A percentile compares a stretch with the other conserved stretches of the same genome.
phyloP scores from a whole-genome alignment of 2,113 vertebrate species.

The Nerophis ophidion region DNA sequence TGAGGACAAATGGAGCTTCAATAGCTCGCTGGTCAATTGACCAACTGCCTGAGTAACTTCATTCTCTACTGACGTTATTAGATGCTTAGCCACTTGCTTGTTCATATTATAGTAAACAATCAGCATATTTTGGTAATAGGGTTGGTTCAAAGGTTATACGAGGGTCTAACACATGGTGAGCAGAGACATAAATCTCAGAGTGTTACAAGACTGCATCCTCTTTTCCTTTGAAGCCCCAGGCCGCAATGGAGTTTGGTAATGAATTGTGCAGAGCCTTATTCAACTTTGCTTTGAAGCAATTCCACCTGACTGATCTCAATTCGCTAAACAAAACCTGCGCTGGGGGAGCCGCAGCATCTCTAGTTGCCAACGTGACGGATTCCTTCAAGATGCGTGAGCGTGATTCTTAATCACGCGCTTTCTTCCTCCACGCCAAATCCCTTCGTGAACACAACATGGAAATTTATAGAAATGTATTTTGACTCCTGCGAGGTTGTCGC shows the following conservation, averaged over 20 bases:
- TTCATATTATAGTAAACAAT: too few relatives aligned
- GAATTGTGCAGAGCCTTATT: constrained; percentile 51
- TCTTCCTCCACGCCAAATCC: constrained; percentile 15
- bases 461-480: neutral
- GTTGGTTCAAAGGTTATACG: too few relatives aligned
- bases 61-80: too few relatives aligned
- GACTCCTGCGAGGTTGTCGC: neutral
- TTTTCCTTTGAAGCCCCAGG: constrained; percentile 47
- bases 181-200: constrained; percentile 21
- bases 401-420: constrained; percentile 10
- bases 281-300: constrained; percentile 55
- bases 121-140: too few relatives aligned
- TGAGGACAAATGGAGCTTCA: constrained; percentile 28
- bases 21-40: constrained; percentile 20
- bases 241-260: constrained; percentile 37
- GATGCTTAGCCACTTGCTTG: too few relatives aligned
- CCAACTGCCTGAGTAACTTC: too few relatives aligned
- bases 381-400: constrained; percentile 27
- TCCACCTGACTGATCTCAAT: constrained; percentile 58
- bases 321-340: constrained; percentile 48
- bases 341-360: too few relatives aligned
- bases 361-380: constrained; percentile 20
- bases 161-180: neutral
- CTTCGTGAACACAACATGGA: constrained; percentile 12
- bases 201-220: constrained; percentile 13